phyloP scores from a whole-genome alignment of 2,797 vertebrate genomes.

The Nyctibius grandis region DNA sequence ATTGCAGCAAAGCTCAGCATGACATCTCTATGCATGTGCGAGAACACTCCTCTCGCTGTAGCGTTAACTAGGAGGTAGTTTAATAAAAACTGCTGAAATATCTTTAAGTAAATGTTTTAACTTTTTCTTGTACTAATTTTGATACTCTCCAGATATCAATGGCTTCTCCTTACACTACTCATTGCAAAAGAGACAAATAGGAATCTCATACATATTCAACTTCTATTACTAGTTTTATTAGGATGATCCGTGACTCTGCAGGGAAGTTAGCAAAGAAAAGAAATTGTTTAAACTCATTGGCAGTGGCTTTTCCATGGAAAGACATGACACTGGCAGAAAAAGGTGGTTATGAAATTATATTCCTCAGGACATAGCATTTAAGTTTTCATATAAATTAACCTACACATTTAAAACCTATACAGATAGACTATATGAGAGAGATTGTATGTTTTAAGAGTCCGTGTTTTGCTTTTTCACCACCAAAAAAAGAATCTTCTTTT shows the following conservation, averaged over 20 bases:
- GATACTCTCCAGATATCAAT: background rate
- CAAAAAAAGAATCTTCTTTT: background rate
- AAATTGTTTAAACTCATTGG: background rate
- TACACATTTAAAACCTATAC: background rate
- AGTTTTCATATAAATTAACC: background rate
- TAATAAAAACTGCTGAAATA: background rate
- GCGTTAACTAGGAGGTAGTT: background rate
- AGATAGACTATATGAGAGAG: fast-evolving
- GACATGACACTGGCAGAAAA: background rate
- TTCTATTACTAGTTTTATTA: background rate
- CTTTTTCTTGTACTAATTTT: background rate
- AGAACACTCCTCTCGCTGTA: background rate
- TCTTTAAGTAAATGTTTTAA: background rate
- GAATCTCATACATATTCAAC: background rate
- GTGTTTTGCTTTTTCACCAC: background rate
- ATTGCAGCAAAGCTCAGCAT: background rate
- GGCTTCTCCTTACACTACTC: background rate
- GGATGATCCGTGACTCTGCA: background rate
- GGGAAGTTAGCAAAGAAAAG: background rate
- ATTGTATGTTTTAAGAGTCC: background rate
- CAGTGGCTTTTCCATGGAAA: background rate
- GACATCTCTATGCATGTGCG: background rate
- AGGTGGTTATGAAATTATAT: background rate
- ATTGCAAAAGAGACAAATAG: background rate
- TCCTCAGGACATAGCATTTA: background rate